phyloP scores from a whole-genome alignment of 2,113 vertebrate genomes.

The Pollimyrus isidori region DNA sequence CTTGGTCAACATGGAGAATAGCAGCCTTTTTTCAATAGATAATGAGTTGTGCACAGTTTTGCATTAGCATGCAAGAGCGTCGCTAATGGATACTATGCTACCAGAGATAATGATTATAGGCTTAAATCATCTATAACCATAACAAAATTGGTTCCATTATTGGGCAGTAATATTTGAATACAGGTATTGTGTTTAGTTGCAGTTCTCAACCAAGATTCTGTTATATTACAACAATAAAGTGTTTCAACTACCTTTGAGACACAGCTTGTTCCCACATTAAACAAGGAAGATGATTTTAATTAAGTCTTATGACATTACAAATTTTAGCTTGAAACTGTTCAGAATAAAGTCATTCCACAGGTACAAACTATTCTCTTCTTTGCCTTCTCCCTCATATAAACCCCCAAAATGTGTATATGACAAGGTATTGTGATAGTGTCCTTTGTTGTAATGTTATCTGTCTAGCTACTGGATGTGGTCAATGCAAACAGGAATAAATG shows the following conservation, averaged over 20 bases:
- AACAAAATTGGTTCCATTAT: neutral
- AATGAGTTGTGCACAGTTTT: neutral
- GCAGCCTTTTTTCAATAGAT: neutral
- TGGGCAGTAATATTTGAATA: neutral
- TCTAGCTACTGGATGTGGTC: neutral
- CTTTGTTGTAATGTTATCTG: neutral
- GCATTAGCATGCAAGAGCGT: neutral
- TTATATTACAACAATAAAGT: neutral
- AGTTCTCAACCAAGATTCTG: neutral
- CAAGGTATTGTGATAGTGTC: neutral
- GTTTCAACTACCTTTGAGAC: neutral
- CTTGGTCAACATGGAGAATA: neutral
- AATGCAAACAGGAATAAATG: neutral
- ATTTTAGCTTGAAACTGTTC: neutral
- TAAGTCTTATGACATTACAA: neutral
- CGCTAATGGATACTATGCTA: neutral
- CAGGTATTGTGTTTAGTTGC: neutral
- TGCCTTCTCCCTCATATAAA: neutral
- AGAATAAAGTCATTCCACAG: neutral
- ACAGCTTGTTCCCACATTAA: neutral
- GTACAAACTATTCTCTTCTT: neutral
- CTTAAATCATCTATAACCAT: neutral
- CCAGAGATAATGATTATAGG: neutral
- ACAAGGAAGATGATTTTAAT: neutral
- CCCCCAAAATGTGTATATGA: neutral